Evolutionary conservation across 2,113 vertebrate species (phyloP).

Genomic region (Microcebus griseorufus): DNA sequence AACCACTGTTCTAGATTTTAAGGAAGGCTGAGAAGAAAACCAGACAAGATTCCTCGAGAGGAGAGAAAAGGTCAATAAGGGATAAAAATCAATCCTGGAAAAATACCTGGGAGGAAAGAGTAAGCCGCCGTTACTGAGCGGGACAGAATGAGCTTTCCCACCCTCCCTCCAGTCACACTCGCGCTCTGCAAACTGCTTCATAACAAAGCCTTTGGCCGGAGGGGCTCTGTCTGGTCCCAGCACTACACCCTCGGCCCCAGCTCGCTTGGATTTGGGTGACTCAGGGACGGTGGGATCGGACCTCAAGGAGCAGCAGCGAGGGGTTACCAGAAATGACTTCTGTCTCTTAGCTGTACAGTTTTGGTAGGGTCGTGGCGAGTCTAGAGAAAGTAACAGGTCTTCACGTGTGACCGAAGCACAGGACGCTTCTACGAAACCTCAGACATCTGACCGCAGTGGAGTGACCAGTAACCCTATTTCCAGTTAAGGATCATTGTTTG

Average conservation of each 20-base stretch:
- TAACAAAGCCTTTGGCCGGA: too few species aligned
- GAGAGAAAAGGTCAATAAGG: neutral
- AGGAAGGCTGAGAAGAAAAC: neutral
- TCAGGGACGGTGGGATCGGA: neutral
- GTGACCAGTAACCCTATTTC: neutral
- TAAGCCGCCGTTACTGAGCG: neutral
- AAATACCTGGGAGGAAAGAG: neutral
- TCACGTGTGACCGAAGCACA: neutral
- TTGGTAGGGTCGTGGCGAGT: neutral
- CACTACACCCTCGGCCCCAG: accelerated
- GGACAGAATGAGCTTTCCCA: neutral
- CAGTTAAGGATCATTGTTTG: neutral
- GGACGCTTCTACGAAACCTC: neutral
- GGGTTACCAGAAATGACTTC: neutral
- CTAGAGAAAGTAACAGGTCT: neutral
- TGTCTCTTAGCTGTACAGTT: neutral
- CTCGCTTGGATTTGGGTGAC: neutral
- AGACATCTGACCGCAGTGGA: neutral
- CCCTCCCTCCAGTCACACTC: accelerated
- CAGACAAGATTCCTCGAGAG: neutral
- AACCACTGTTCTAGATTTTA: neutral
- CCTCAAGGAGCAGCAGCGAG: neutral
- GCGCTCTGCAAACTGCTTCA: neutral
- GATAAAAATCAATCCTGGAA: neutral
- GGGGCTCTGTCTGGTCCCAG: neutral